phyloP scores from a whole-genome alignment of 2,113 vertebrate genomes.

The Raphicerus campestris region DNA sequence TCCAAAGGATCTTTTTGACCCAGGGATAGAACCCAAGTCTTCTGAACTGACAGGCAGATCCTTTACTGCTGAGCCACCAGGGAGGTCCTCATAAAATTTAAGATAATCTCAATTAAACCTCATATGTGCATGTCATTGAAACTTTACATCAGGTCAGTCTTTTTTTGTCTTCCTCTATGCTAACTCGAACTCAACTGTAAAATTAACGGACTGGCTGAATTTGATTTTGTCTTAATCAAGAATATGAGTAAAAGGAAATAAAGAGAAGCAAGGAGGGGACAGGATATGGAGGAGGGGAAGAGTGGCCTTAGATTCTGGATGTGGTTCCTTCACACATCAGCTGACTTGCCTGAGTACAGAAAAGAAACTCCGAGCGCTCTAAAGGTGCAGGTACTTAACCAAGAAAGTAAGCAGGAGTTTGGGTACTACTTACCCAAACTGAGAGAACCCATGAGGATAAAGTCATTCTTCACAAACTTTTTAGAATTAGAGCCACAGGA shows the following conservation, averaged over 20 bases:
- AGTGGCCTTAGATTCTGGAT: not conserved
- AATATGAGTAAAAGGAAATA: not conserved
- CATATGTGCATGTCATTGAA: fast-evolving
- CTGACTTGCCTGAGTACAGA: not conserved
- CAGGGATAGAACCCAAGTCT: not conserved
- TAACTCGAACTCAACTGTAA: not conserved
- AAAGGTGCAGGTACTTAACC: not conserved
- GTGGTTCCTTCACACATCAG: not conserved
- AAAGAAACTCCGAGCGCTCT: not conserved
- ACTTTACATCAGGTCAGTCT: not conserved
- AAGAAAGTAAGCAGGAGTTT: not conserved
- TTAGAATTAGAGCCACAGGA: not conserved
- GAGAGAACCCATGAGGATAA: not conserved
- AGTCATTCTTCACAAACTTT: not conserved
- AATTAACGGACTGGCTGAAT: not conserved
- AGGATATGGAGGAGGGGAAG: not conserved
- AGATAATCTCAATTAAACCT: not conserved
- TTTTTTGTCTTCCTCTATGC: not conserved
- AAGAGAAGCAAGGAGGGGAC: not conserved
- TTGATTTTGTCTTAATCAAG: not conserved
- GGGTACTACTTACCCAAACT: not conserved
- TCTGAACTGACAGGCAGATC: not conserved
- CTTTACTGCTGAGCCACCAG: not conserved
- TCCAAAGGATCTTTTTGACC: not conserved
- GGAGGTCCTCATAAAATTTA: not conserved